Percentiles rank a stretch among this genome's conserved stretches.
Evolutionary conservation across 2,797 vertebrate species (phyloP).

Genomic region (Erethizon dorsatum): DNA sequence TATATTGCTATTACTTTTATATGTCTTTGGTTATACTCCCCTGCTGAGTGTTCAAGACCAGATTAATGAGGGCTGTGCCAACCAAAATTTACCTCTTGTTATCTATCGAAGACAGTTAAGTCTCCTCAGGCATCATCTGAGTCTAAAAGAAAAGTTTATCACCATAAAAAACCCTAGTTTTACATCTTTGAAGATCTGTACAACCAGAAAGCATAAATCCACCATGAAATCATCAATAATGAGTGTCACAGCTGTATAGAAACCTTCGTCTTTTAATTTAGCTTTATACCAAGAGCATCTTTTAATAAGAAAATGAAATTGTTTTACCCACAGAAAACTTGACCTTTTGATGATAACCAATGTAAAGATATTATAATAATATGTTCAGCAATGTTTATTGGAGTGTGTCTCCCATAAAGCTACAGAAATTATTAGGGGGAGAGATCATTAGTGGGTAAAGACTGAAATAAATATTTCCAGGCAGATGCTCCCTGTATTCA

Average conservation of each 20-base stretch:
- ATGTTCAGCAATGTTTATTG: background rate
- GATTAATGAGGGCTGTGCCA: background rate
- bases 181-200: background rate
- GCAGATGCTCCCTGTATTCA: background rate
- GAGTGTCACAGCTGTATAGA: background rate
- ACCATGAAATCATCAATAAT: background rate
- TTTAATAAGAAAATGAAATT: background rate
- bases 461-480: background rate
- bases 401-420: background rate
- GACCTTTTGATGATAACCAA: background rate
- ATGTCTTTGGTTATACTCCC: background rate
- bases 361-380: background rate
- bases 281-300: background rate
- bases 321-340: background rate
- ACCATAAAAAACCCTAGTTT: background rate
- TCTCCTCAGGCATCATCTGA: background rate
- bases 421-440: background rate
- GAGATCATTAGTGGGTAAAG: background rate
- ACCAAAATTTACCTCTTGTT: background rate
- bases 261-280: background rate
- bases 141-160: background rate
- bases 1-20: background rate
- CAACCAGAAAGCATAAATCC: background rate
- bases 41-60: background rate
- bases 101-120: background rate